Evolutionary conservation across 2,888 invertebrate species (phyloP).

Genomic region (Cyrtodaria siliqua): DNA sequence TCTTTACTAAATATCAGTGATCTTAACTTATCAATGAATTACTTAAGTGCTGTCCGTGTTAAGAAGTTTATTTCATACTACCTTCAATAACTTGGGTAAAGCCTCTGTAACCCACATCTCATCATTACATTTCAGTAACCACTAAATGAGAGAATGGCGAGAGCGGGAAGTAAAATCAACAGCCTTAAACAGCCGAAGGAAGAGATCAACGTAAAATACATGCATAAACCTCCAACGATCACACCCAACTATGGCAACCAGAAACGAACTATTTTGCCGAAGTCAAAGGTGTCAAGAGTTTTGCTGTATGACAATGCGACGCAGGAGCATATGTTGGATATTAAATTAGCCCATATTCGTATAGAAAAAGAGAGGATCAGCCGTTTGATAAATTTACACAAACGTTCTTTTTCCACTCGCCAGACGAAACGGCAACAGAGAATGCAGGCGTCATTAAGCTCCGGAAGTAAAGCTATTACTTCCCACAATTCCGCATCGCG

Average conservation of each 20-base stretch:
- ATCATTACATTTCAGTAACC: not conserved
- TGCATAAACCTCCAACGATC: conserved; percentile 79
- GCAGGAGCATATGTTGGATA: conserved; percentile 80
- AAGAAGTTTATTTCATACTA: no score
- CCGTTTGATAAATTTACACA: conserved; percentile 74
- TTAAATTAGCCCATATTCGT: conserved; percentile 72
- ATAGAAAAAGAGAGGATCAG: conserved; percentile 71
- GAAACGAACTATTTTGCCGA: conserved; percentile 67
- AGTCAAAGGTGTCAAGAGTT: conserved; percentile 78
- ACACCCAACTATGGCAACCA: conserved; percentile 79
- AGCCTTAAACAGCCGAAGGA: conserved; percentile 62
- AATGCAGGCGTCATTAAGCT: conserved; percentile 22
- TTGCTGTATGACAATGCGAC: conserved; percentile 82
- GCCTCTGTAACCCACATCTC: no score
- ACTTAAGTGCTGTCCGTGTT: no score
- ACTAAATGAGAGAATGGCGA: conserved; percentile 47
- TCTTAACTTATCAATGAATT: no score
- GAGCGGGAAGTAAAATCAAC: conserved; percentile 42
- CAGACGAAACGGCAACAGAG: conserved; percentile 60
- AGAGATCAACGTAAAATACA: conserved; percentile 70
- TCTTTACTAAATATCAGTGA: no score
- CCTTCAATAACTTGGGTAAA: no score
- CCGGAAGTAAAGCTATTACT: conserved; percentile 8
- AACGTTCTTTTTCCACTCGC: conserved; percentile 65
- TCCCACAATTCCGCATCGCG: not conserved